These are phyloP conservation scores for Azorinus chamasolen DNA, from an alignment of 2,888 invertebrate genomes.

Conservation along the genomic window DNA sequence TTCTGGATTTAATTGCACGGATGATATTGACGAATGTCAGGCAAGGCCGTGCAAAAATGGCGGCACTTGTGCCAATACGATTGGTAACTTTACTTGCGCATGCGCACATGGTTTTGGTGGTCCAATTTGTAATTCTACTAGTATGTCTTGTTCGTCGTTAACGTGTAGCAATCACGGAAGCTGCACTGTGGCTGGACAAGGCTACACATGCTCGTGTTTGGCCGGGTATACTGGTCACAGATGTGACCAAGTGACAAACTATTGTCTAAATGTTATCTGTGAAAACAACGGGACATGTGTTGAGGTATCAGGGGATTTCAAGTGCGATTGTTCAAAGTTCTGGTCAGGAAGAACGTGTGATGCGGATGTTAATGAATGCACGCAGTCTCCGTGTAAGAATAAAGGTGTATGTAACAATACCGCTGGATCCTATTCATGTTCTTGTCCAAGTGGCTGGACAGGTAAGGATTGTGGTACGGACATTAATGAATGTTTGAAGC, in stretches of 20 bases:
- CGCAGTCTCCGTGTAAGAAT: slow-evolving; percentile 57
- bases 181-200: slow-evolving; percentile 22
- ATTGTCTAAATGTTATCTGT: slow-evolving; percentile 52
- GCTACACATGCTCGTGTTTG: slow-evolving; percentile 35
- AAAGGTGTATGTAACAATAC: slow-evolving; percentile 42
- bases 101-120: slow-evolving; percentile 54
- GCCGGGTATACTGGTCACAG: slow-evolving; percentile 35
- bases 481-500: slow-evolving; percentile 30
- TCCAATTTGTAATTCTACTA: slow-evolving; percentile 18
- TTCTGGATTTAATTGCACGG: slow-evolving; percentile 44
- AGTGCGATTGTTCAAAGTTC: slow-evolving; percentile 42
- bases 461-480: slow-evolving; percentile 34
- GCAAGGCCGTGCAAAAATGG: slow-evolving; percentile 45
- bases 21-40: slow-evolving; percentile 63
- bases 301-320: slow-evolving; percentile 27
- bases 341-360: slow-evolving; percentile 58
- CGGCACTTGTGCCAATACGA: slow-evolving; percentile 44
- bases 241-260: slow-evolving; percentile 48
- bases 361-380: slow-evolving; percentile 71
- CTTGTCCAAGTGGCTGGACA: slow-evolving; percentile 24
- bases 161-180: slow-evolving; percentile 45
- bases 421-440: slow-evolving; percentile 27
- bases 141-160: slow-evolving; percentile 17
- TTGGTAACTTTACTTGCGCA: slow-evolving; percentile 55
- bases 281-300: slow-evolving; percentile 38